These are phyloP conservation scores for Pasiphila rectangulata DNA, from an alignment of 2,888 invertebrate species.

Conservation along the genomic window DNA sequence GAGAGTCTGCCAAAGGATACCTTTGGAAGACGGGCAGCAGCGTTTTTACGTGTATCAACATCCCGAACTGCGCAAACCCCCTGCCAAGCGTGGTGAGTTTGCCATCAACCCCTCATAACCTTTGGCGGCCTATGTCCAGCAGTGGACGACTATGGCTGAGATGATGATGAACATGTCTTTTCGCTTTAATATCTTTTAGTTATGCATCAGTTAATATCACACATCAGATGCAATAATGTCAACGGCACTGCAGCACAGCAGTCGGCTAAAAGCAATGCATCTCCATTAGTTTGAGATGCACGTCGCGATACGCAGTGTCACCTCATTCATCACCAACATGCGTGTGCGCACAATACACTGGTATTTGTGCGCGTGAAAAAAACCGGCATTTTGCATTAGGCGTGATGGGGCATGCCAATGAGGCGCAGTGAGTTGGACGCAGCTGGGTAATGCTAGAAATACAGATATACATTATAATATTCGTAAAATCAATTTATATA, in stretches of 20 bases:
- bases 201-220: not conserved
- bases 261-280: constrained; percentile 3
- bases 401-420: constrained; percentile 21
- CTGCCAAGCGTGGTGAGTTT: no score
- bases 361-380: constrained; percentile 23
- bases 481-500: no score
- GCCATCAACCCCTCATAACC: no score
- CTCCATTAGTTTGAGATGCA: constrained; percentile 16
- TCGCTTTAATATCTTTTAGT: not conserved
- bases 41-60: no score
- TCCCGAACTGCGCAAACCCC: no score
- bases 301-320: constrained; percentile 22
- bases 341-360: constrained; percentile 7
- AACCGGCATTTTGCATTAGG: constrained; percentile 18
- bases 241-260: not conserved
- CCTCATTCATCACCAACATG: constrained; percentile 22
- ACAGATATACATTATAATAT: no score
- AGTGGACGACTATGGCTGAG: no score
- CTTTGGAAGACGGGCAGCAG: no score
- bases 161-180: no score
- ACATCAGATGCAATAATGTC: not conserved
- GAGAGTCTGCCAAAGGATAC: no score
- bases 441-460: not conserved
- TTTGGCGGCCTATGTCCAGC: no score
- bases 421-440: not conserved